Percentiles rank a stretch among this genome's conserved stretches.
Conservation (phyloP, 2,888 invertebrate species). For the Mesochorus sp. region DNA sequence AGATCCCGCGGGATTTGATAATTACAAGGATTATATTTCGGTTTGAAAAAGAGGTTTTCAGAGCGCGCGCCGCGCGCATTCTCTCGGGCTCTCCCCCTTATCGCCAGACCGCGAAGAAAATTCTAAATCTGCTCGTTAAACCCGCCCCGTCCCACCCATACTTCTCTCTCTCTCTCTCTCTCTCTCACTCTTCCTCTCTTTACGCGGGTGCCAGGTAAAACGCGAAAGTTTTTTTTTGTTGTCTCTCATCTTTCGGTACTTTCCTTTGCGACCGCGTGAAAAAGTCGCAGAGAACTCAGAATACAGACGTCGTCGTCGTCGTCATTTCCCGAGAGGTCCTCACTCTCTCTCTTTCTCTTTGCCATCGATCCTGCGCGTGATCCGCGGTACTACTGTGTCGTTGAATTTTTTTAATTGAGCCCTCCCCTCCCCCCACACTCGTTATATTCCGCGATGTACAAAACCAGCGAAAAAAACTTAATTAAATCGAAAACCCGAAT, state of each 20-base stretch:
- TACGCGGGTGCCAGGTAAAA: constrained; percentile 46
- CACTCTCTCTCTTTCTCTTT: constrained; percentile 30
- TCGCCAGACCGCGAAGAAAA: constrained; percentile 81
- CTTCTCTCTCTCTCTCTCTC: constrained; percentile 17
- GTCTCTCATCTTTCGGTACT: constrained; percentile 39
- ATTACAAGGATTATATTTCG: constrained; percentile 80
- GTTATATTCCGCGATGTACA: neutral
- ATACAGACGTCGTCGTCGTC: constrained; percentile 18
- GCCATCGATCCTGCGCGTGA: constrained; percentile 61
- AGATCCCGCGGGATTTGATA: constrained; percentile 78
- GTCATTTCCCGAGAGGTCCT: constrained; percentile 27
- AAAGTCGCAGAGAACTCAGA: constrained; percentile 34
- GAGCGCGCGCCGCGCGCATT: constrained; percentile 63
- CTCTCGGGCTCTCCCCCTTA: constrained; percentile 68
- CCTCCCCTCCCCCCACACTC: neutral
- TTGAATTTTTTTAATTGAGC: constrained; percentile 66
- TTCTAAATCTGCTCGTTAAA: constrained; percentile 79
- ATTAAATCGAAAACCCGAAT: constrained; percentile 64
- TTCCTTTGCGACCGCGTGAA: constrained; percentile 48
- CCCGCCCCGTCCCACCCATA: constrained; percentile 62
- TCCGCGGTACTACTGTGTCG: constrained; percentile 60
- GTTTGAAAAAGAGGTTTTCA: constrained; percentile 64
- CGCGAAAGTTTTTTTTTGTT: constrained; percentile 60
- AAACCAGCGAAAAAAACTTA: constrained; percentile 43
- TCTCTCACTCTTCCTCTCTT: constrained; percentile 32